These are phyloP conservation scores for Aelia acuminata DNA, from an alignment of 2,888 invertebrate species.

Conservation along the genomic window DNA sequence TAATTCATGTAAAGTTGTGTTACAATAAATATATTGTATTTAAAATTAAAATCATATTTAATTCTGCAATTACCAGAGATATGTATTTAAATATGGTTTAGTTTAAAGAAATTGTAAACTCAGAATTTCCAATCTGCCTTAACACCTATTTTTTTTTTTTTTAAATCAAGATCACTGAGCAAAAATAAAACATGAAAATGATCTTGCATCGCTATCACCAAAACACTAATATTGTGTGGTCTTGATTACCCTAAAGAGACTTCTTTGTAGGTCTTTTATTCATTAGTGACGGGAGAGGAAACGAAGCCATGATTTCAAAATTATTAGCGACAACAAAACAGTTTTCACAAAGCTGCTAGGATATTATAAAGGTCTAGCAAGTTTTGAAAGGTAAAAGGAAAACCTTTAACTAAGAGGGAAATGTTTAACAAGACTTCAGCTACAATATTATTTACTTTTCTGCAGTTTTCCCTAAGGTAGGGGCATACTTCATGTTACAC, in stretches of 20 bases:
- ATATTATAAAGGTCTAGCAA: not conserved
- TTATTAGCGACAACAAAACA: not conserved
- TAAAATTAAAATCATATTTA: too few species aligned
- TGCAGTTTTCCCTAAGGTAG: too few species aligned
- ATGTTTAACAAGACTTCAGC: not conserved
- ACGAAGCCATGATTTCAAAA: not conserved
- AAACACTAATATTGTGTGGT: not conserved
- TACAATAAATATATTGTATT: too few species aligned
- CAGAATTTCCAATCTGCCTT: too few species aligned
- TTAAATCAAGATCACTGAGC: too few species aligned
- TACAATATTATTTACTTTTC: not conserved
- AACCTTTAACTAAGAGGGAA: not conserved
- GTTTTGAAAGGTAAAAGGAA: not conserved
- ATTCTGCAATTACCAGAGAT: too few species aligned
- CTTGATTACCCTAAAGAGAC: not conserved
- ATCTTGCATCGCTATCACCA: not conserved
- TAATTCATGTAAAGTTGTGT: too few species aligned
- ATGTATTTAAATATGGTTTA: too few species aligned
- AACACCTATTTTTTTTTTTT: too few species aligned
- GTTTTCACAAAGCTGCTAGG: not conserved
- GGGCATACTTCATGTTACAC: too few species aligned
- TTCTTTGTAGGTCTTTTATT: not conserved
- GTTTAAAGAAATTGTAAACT: too few species aligned
- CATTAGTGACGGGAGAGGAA: not conserved
- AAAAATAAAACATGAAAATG: too few species aligned